Evolutionary conservation across 2,797 vertebrate genomes (phyloP).

Genomic region (Sebastes itinus): DNA sequence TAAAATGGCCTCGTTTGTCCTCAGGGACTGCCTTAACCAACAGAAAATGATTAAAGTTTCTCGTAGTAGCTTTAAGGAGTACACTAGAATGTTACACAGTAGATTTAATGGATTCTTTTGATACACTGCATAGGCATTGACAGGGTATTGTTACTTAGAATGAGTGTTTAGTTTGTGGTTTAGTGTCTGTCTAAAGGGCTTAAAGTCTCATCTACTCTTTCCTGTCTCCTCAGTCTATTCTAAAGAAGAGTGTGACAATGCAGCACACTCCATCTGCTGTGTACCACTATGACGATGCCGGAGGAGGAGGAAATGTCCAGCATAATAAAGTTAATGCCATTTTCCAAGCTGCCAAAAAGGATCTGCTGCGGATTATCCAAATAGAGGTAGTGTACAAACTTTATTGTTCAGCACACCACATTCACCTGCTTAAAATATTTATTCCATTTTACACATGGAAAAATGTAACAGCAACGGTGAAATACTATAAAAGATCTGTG

Average conservation of each 20-base stretch:
- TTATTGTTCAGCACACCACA: background rate
- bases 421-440: background rate
- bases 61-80: background rate
- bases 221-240: conserved; percentile 68
- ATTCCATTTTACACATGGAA: background rate
- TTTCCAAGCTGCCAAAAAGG: conserved; percentile 91
- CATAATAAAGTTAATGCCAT: conserved; percentile 84
- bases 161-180: background rate
- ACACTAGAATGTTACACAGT: background rate
- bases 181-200: background rate
- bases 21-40: too few species aligned
- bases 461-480: background rate
- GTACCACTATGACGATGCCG: conserved; percentile 82
- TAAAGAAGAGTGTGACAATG: conserved; percentile 88
- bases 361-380: conserved; percentile 89
- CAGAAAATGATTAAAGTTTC: too few species aligned
- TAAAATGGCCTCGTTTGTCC: too few species aligned
- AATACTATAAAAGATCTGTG: background rate
- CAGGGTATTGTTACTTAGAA: too few species aligned
- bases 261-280: conserved; percentile 85
- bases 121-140: background rate
- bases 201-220: background rate
- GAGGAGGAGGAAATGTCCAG: conserved; percentile 65
- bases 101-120: background rate
- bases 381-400: conserved; percentile 78